Evolutionary conservation across 2,888 invertebrate genomes (phyloP).

Genomic region (Spialia ferax): DNA sequence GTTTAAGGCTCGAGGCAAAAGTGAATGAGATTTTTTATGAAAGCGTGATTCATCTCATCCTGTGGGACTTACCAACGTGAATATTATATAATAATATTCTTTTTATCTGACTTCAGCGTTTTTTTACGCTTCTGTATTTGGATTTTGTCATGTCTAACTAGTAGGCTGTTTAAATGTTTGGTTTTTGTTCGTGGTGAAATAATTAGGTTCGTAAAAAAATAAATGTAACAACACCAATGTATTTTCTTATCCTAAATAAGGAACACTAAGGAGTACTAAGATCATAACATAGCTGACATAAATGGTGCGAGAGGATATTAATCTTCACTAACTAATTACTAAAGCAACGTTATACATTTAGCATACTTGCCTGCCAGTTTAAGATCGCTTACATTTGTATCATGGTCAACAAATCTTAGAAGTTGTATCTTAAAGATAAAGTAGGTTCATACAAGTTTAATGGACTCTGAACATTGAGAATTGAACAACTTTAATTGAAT

Average conservation of each 20-base stretch:
- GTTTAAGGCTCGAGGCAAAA: not conserved
- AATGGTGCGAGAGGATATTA: not conserved
- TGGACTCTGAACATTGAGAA: not conserved
- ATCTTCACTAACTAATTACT: not conserved
- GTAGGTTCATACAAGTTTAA: not conserved
- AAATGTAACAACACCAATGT: too few species aligned
- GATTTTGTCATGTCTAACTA: not conserved
- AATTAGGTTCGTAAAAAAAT: too few species aligned
- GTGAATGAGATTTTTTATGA: conserved; percentile 11
- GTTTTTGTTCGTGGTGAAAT: too few species aligned
- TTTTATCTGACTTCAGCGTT: not conserved
- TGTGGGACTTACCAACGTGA: conserved; percentile 3
- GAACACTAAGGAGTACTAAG: not conserved
- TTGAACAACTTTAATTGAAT: not conserved
- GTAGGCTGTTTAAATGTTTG: too few species aligned
- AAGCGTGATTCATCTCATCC: conserved; percentile 4
- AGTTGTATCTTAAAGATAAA: not conserved
- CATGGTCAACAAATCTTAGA: conserved; percentile 7
- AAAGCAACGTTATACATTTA: not conserved
- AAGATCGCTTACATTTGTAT: conserved; percentile 18
- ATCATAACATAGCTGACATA: not conserved
- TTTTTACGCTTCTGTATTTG: not conserved
- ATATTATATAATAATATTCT: not conserved
- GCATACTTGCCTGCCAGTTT: not conserved
- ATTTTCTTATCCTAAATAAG: too few species aligned